Conservation (phyloP, 2,888 invertebrate genomes). For the Drosophila pseudotakahashii region DNA sequence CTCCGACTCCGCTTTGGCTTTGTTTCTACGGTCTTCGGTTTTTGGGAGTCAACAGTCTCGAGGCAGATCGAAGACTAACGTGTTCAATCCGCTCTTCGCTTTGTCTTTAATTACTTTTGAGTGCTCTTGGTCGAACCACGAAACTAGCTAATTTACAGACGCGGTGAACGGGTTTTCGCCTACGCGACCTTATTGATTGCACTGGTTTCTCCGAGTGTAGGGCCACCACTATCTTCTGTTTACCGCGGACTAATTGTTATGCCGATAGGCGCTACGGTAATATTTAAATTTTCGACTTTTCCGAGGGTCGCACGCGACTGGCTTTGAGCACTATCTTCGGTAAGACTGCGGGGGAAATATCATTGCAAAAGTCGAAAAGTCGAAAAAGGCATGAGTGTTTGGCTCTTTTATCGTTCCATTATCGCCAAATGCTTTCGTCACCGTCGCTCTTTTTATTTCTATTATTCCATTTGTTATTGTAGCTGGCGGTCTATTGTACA, state of each 20-base stretch:
- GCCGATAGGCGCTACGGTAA: conserved; percentile 10
- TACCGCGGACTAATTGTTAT: neutral
- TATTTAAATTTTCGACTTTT: conserved; percentile 9
- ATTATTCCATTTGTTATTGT: conserved; percentile 43
- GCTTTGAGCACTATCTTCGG: conserved; percentile 22
- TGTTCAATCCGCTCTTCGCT: conserved; percentile 18
- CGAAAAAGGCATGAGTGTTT: conserved; percentile 35
- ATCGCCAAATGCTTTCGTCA: conserved; percentile 74
- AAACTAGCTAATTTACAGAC: conserved; percentile 22
- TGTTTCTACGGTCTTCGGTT: conserved; percentile 1
- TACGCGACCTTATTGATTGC: neutral
- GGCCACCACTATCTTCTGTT: conserved; percentile 20
- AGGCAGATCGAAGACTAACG: conserved; percentile 32
- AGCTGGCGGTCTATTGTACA: conserved; percentile 17
- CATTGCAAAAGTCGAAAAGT: conserved; percentile 33
- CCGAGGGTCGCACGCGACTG: conserved; percentile 27
- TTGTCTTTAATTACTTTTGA: conserved; percentile 21
- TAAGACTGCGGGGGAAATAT: conserved; percentile 25
- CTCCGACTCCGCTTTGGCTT: conserved; percentile 20
- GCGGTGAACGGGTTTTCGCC: conserved; percentile 13
- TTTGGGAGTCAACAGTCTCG: conserved; percentile 18
- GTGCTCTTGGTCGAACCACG: conserved; percentile 9
- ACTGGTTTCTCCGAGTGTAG: conserved; percentile 17
- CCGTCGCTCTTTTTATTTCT: conserved; percentile 47
- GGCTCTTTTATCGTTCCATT: conserved; percentile 76